Base-by-base conservation (phyloP, 2,888 invertebrate genomes). In the Entomobrya proxima region DNA sequence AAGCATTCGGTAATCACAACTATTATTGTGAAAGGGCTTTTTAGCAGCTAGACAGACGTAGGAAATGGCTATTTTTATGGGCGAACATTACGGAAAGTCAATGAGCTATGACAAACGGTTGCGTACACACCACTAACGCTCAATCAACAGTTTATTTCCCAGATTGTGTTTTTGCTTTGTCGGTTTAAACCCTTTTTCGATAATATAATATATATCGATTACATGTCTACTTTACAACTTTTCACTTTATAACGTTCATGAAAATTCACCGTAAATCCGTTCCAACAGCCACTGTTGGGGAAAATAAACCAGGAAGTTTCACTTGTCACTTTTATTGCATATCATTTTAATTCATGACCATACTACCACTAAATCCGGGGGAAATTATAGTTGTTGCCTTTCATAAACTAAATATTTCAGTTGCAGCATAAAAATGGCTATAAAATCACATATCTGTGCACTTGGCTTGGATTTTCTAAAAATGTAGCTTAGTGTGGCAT, bases 91-190 rank as follows among this genome's bases (percentile, higher is more conserved):
- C 32, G 13, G 21, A 50, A 72, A 80, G 3, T 32, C 80, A 80
- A 80, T 80, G 80, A 58, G 69, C 72, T 80, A 37, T 72, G 80
- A 80, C 80, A 72, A 72, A 80, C 72, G 44, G 72, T 72, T 72
- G 13, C 72, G 69, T 47, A 64, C 35, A 64, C 64, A 37, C 64
- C 9, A 47, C 9, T 15, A 47, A 6, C 15, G 15, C 4, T 24
- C 2, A 6, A 35, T 67, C 21, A 40, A 21, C 13, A 21, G 40
- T 11, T 74, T 47, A 24, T 40, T 40, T 37, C 5, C 64, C 64
- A n/a, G 4, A 50, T 30, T 64, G 32, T 55, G 18, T 4, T n/a
- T n/a, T n/a, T n/a, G n/a, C n/a, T n/a, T n/a, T n/a, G n/a, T n/a
- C n/a, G n/a, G n/a, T n/a, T n/a, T n/a, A n/a, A n/a, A n/a, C n/a